A percentile compares a stretch with the other conserved stretches of the same genome.
Evolutionary conservation across 2,797 vertebrate species (phyloP).

Genomic region (Acomys russatus): DNA sequence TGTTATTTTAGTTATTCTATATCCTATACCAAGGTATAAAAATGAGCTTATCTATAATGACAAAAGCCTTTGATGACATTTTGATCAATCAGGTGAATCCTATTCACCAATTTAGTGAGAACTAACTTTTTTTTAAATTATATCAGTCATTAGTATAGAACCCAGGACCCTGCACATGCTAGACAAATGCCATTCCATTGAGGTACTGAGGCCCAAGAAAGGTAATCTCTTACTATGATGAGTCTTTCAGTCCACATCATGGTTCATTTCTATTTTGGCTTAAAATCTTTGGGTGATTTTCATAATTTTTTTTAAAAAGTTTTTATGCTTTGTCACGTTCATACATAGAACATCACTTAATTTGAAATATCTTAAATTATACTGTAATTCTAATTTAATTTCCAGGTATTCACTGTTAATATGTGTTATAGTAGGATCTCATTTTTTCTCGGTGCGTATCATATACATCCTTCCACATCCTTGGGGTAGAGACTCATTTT

Average conservation of each 20-base stretch:
- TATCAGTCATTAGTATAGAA: neutral
- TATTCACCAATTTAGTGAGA: neutral
- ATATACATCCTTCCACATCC: neutral
- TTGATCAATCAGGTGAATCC: neutral
- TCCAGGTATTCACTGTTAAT: neutral
- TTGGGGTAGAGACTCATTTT: neutral
- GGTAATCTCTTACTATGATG: neutral
- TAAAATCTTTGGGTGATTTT: neutral
- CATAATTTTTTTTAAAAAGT: neutral
- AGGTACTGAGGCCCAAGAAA: neutral
- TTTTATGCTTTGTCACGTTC: neutral
- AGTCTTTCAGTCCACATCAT: neutral
- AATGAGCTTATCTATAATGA: neutral
- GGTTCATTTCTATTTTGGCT: neutral
- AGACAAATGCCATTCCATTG: neutral
- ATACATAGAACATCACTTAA: neutral
- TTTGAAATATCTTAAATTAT: neutral
- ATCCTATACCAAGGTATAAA: neutral
- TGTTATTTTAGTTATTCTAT: neutral
- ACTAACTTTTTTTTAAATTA: neutral
- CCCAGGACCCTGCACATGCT: too few species aligned
- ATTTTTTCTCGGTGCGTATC: too few species aligned
- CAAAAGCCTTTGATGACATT: neutral
- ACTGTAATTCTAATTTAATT: constrained; percentile 16
- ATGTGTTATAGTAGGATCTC: neutral